phyloP scores from a whole-genome alignment of 2,888 invertebrate genomes.

The Andrena bicolor region DNA sequence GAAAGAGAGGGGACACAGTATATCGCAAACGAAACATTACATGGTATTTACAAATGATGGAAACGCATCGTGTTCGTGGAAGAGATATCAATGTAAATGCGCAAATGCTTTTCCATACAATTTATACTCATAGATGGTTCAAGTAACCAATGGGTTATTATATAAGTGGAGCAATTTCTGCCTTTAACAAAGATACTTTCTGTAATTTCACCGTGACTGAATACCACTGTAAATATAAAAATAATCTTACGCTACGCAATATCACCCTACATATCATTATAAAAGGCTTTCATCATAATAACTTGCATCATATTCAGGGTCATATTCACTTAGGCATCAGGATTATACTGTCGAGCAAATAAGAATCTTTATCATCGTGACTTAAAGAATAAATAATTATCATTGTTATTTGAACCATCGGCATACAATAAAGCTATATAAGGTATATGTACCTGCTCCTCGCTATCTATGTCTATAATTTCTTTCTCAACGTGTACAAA shows the following conservation, averaged over 20 bases:
- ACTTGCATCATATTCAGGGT: constrained; percentile 60
- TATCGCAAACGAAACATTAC: constrained; percentile 34
- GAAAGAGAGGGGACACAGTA: constrained; percentile 26
- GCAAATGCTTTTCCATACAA: constrained; percentile 19
- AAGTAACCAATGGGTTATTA: constrained; percentile 71
- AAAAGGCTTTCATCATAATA: constrained; percentile 50
- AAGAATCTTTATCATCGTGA: constrained; percentile 28
- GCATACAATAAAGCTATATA: constrained; percentile 47
- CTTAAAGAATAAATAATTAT: constrained; percentile 57
- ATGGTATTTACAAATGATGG: constrained; percentile 28
- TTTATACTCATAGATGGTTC: constrained; percentile 70
- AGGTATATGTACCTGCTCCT: constrained; percentile 39
- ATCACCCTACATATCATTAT: constrained; percentile 47
- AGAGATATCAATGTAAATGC: constrained; percentile 2
- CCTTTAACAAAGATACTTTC: constrained; percentile 31
- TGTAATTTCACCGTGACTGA: constrained; percentile 79
- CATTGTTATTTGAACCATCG: constrained; percentile 72
- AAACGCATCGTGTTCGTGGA: constrained; percentile 15
- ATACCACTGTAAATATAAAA: constrained; percentile 74
- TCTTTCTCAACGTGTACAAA: constrained; percentile 25
- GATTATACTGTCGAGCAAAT: constrained; percentile 46
- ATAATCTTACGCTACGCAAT: constrained; percentile 54
- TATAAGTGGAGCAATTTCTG: constrained; percentile 48
- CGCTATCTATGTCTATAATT: constrained; percentile 17
- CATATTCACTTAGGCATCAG: constrained; percentile 36